These are phyloP conservation scores for Acanthurus tractus DNA, from an alignment of 2,797 vertebrate species.

Conservation along the genomic window DNA sequence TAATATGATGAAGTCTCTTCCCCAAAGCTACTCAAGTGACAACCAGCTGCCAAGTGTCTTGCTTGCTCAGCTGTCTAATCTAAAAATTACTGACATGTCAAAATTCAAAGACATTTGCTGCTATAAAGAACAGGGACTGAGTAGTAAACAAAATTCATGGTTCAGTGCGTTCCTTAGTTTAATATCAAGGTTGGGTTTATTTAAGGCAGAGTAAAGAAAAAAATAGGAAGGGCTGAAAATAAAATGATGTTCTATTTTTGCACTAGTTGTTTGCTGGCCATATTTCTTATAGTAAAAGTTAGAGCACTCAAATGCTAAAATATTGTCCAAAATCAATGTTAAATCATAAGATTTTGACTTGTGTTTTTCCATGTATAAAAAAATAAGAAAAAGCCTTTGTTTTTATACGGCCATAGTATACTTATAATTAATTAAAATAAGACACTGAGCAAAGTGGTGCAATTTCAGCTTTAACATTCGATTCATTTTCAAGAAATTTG, in stretches of 20 bases:
- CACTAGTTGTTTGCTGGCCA: too few relatives aligned
- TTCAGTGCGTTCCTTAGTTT: not conserved
- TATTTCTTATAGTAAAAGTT: too few relatives aligned
- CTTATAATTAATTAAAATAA: too few relatives aligned
- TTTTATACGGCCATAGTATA: too few relatives aligned
- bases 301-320: too few relatives aligned
- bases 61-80: constrained; percentile 65
- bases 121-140: constrained; percentile 26
- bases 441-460: not conserved
- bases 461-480: not conserved
- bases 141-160: not conserved
- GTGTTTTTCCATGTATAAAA: too few relatives aligned
- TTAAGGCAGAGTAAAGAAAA: not conserved
- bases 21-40: constrained; percentile 75
- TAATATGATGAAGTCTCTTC: constrained; percentile 68
- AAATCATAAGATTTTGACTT: too few relatives aligned
- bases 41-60: constrained; percentile 72
- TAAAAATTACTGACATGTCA: constrained; percentile 62
- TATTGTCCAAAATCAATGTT: too few relatives aligned
- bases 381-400: too few relatives aligned
- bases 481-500: not conserved
- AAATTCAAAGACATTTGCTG: constrained; percentile 55
- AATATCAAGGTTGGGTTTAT: not conserved
- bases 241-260: not conserved
- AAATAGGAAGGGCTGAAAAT: not conserved